A percentile compares a stretch with the other conserved stretches of the same genome.
These are phyloP conservation scores for Diabrotica undecimpunctata DNA, from an alignment of 1,140 invertebrate species.

Conservation along the genomic window DNA sequence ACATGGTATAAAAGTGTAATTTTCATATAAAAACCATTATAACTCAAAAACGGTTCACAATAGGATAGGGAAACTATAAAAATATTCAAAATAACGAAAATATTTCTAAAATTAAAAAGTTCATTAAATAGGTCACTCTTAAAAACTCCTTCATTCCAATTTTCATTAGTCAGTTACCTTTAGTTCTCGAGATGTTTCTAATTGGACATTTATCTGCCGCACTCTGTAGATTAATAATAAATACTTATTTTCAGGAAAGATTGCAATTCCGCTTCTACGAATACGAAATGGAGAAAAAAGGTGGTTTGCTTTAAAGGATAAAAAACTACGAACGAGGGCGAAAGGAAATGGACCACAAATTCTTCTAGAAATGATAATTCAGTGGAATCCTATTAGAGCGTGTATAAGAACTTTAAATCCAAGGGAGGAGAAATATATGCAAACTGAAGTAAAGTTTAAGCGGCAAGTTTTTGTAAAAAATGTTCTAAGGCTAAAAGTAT, in stretches of 20 bases:
- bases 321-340: constrained; percentile 80
- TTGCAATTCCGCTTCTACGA: constrained; percentile 82
- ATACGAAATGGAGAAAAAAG: constrained; percentile 89
- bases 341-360: constrained; percentile 92
- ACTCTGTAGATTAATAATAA: constrained; percentile 7
- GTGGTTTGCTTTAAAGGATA: constrained; percentile 97
- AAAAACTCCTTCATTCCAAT: no score
- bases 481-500: constrained; percentile 86
- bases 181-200: no score
- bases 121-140: no score
- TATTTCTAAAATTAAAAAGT: no score
- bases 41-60: no score
- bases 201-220: no score
- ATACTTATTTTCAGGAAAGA: constrained; percentile 47
- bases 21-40: no score
- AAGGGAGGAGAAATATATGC: constrained; percentile 92
- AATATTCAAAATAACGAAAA: no score
- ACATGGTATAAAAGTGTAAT: no score
- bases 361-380: constrained; percentile 83
- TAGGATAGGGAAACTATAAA: no score
- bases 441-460: constrained; percentile 93
- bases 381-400: constrained; percentile 90
- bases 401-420: constrained; percentile 91
- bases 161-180: no score
- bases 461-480: constrained; percentile 90